A percentile compares a stretch with the other conserved stretches of the same genome.
phyloP scores from a whole-genome alignment of 2,113 vertebrate genomes.

The Panurus biarmicus region DNA sequence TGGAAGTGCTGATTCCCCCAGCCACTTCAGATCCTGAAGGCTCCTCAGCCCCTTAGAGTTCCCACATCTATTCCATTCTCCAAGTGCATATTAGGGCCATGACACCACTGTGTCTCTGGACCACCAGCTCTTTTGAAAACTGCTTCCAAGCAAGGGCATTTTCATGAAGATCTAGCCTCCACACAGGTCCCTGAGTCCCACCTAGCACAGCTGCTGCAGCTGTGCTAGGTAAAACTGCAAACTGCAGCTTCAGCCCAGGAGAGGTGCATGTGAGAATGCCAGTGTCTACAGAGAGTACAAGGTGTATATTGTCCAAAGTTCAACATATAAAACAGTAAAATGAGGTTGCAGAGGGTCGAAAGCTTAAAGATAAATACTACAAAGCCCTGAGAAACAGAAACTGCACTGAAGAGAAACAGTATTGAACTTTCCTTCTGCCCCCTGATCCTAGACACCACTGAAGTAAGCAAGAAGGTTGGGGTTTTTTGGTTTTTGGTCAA shows the following conservation, averaged over 20 bases:
- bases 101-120: neutral
- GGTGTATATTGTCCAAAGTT: neutral
- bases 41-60: neutral
- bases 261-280: neutral
- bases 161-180: neutral
- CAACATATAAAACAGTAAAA: neutral
- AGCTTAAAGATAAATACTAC: neutral
- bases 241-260: neutral
- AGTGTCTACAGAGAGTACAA: neutral
- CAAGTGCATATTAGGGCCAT: neutral
- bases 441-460: neutral
- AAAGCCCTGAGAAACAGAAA: neutral
- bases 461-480: neutral
- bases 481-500: neutral
- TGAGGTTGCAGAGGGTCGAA: neutral
- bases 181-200: neutral
- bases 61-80: neutral
- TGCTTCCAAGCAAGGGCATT: neutral
- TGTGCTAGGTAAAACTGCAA: too few relatives aligned
- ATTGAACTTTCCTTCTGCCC: neutral
- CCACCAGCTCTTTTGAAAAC: neutral
- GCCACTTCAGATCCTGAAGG: neutral
- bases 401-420: neutral
- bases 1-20: neutral
- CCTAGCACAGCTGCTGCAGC: neutral